Evolutionary conservation across 1,140 invertebrate species (phyloP).

Genomic region (Lineus longissimus): DNA sequence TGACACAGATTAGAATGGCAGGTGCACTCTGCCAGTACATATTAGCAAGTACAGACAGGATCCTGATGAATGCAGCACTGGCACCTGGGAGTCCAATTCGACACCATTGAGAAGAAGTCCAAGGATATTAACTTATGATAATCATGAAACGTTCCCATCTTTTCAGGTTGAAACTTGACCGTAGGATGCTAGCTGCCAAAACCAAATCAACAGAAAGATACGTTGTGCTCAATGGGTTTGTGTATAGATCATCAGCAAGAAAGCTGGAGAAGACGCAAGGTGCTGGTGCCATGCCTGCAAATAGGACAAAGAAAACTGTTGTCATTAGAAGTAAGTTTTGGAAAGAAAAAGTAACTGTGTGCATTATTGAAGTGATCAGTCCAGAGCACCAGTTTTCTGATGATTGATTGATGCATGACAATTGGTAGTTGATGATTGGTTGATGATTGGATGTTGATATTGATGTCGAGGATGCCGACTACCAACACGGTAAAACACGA

Average conservation of each 20-base stretch:
- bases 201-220: neutral
- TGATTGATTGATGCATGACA: neutral
- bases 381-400: neutral
- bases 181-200: too few species aligned
- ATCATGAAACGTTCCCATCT: too few species aligned
- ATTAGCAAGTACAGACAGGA: too few species aligned
- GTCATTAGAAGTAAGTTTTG: slow-evolving; percentile 16
- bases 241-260: slow-evolving; percentile 24
- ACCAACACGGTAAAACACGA: neutral
- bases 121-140: too few species aligned
- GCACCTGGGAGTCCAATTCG: too few species aligned
- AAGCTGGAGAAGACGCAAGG: slow-evolving; percentile 18
- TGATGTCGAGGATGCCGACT: neutral
- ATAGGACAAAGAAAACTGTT: slow-evolving; percentile 8
- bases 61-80: too few species aligned
- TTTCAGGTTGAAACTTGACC: too few species aligned
- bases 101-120: too few species aligned
- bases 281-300: neutral
- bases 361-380: neutral
- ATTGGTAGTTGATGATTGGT: neutral
- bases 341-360: neutral
- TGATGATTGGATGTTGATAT: neutral
- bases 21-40: too few species aligned
- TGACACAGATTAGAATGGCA: too few species aligned
- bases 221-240: slow-evolving; percentile 28